Conservation (phyloP, 1,140 invertebrate species). For the Drosophila bocqueti region DNA sequence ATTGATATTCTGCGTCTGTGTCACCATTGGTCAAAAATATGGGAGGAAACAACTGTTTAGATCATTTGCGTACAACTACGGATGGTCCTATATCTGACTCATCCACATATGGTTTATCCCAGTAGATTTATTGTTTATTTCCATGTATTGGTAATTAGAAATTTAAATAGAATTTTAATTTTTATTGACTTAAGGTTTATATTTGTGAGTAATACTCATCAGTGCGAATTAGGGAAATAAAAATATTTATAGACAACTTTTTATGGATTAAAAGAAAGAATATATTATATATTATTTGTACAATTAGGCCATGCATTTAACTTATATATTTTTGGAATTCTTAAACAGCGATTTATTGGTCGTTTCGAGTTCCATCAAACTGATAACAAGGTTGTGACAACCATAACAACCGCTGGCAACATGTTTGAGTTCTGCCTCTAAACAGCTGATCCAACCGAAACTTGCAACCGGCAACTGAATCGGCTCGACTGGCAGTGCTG, state of each 20-base stretch:
- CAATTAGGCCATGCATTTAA: neutral
- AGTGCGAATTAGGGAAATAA: neutral
- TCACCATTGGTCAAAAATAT: slow-evolving; percentile 25
- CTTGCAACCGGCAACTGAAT: no score
- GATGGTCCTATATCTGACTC: slow-evolving; percentile 17
- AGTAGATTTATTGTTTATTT: neutral
- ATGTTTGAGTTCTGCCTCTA: slow-evolving; percentile 1
- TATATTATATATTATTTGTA: neutral
- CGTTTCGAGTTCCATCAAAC: neutral
- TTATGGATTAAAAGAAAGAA: neutral
- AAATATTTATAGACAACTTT: neutral
- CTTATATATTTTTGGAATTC: neutral
- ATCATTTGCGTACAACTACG: slow-evolving; percentile 25
- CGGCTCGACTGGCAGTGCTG: no score
- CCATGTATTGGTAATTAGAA: neutral
- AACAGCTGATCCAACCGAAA: slow-evolving; percentile 25
- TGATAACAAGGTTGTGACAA: slow-evolving; percentile 19
- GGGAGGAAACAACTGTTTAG: slow-evolving; percentile 37
- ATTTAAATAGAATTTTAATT: neutral
- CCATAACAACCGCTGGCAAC: slow-evolving; percentile 11
- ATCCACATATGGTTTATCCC: slow-evolving; percentile 2
- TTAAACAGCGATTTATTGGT: neutral
- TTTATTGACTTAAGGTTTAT: no score
- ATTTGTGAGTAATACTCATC: neutral
- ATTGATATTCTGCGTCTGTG: slow-evolving; percentile 44